Percentiles rank a stretch among this genome's conserved stretches.
These are phyloP conservation scores for Lottia scabra DNA, from an alignment of 2,888 invertebrate species.

Conservation along the genomic window DNA sequence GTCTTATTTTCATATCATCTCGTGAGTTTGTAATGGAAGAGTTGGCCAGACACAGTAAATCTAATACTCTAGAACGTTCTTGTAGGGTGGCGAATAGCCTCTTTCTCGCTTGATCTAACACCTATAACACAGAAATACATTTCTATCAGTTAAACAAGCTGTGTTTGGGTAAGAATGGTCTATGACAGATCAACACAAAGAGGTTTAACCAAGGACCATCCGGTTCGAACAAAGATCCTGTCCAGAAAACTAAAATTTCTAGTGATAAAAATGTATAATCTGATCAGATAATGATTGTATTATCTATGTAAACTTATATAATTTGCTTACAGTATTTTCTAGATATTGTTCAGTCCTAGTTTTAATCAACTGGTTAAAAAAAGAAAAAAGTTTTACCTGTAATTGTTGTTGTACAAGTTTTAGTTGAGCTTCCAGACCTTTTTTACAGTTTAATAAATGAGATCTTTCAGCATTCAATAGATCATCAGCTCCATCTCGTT, in stretches of 20 bases:
- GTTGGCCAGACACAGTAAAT: slow-evolving; percentile 64
- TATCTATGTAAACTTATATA: no score
- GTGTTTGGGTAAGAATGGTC: no score
- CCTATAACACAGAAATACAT: slow-evolving; percentile 32
- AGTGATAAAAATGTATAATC: no score
- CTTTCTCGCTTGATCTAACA: slow-evolving; percentile 60
- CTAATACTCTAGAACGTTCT: slow-evolving; percentile 65
- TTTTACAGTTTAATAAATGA: slow-evolving; percentile 66
- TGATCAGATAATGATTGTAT: no score
- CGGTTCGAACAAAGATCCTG: no score
- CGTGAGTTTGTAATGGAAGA: slow-evolving; percentile 44
- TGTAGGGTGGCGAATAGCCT: slow-evolving; percentile 60
- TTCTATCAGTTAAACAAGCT: no score
- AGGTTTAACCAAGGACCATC: no score
- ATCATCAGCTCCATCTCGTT: slow-evolving; percentile 67
- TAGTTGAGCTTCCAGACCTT: slow-evolving; percentile 63
- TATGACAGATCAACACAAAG: no score
- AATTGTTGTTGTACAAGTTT: slow-evolving; percentile 65
- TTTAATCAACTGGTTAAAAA: no score
- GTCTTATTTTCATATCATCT: slow-evolving; percentile 23
- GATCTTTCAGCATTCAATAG: slow-evolving; percentile 63
- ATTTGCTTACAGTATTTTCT: no score
- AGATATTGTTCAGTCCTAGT: no score
- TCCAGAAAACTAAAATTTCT: no score
- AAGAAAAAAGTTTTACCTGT: slow-evolving; percentile 51